Evolutionary conservation across 1,140 invertebrate genomes (phyloP).

Genomic region (Melanaphis sacchari): DNA sequence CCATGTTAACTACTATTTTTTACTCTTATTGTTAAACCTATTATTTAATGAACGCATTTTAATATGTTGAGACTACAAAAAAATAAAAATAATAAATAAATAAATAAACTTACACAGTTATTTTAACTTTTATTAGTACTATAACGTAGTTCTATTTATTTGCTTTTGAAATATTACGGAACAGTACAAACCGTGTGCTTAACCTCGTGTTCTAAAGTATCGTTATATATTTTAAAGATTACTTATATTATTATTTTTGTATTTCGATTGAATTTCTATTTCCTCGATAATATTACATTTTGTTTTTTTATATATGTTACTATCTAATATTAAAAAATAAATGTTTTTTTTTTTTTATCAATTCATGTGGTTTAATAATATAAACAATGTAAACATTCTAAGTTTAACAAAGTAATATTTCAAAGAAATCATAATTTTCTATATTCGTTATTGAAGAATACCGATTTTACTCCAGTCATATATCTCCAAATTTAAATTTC

Average conservation of each 20-base stretch:
- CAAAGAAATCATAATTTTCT: not conserved
- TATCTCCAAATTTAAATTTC: not conserved
- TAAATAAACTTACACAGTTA: not conserved
- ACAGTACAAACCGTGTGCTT: not conserved
- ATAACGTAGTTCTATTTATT: not conserved
- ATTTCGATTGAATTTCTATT: not conserved
- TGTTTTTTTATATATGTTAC: not conserved
- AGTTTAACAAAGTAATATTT: not conserved
- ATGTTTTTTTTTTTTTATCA: not conserved
- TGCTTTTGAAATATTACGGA: not conserved
- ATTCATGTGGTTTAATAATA: not conserved
- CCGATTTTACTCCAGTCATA: not conserved
- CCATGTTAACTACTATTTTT: not conserved
- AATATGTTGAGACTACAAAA: not conserved
- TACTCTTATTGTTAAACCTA: not conserved
- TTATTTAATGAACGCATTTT: not conserved
- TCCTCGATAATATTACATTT: not conserved
- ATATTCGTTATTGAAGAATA: not conserved
- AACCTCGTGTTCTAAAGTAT: not conserved
- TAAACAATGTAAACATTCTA: not conserved
- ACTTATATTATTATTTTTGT: not conserved
- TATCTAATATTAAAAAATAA: not conserved
- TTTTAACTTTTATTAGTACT: not conserved
- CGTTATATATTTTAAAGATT: not conserved
- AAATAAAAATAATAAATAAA: not conserved